Evolutionary conservation across 2,888 invertebrate genomes (phyloP).

Genomic region (Blera fallax): DNA sequence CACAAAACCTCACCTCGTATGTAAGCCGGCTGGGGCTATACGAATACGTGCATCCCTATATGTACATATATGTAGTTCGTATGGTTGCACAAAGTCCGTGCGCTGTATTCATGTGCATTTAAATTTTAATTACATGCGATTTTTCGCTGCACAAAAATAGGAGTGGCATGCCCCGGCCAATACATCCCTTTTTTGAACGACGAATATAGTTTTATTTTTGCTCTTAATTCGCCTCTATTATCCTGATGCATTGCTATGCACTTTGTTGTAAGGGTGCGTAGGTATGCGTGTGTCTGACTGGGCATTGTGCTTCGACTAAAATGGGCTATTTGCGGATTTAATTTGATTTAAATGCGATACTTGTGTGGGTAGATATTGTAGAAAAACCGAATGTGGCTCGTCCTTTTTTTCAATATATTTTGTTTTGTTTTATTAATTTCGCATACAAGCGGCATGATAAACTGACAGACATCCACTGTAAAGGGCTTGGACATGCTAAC

Average conservation of each 20-base stretch:
- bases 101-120: constrained; percentile 27
- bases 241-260: background rate
- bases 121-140: background rate
- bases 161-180: constrained; percentile 59
- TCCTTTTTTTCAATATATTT: background rate
- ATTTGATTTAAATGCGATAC: background rate
- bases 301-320: background rate
- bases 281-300: too few relatives aligned
- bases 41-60: too few relatives aligned
- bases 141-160: constrained; percentile 37
- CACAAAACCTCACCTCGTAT: constrained; percentile 14
- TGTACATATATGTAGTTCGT: background rate
- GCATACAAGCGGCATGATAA: constrained; percentile 57
- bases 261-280: too few relatives aligned
- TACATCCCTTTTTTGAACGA: background rate
- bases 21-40: background rate
- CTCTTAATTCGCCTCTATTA: background rate
- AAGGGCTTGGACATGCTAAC: constrained; percentile 50
- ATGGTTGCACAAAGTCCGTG: background rate
- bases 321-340: constrained; percentile 7
- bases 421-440: constrained; percentile 4
- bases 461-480: constrained; percentile 32
- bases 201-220: background rate
- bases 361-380: too few relatives aligned
- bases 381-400: background rate